Percentiles rank a stretch among this genome's conserved stretches.
These are phyloP conservation scores for Amblyopsis rosae DNA, from an alignment of 2,113 vertebrate species.

Conservation along the genomic window DNA sequence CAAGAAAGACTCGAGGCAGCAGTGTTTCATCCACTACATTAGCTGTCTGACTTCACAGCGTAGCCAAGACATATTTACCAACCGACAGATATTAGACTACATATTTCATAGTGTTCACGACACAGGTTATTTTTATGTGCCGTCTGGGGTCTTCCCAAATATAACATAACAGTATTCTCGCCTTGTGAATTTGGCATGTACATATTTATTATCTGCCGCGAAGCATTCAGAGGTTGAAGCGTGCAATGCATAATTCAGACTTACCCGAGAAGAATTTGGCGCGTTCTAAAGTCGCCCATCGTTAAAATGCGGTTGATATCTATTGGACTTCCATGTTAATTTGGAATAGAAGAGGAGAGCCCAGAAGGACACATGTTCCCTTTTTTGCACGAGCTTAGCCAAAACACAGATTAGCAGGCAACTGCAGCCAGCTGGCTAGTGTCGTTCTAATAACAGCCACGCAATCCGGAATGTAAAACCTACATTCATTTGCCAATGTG, in stretches of 20 bases:
- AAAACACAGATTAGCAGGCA: conserved; percentile 47
- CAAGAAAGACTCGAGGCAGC: background rate
- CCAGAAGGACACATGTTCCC: conserved; percentile 36
- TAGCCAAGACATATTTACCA: conserved; percentile 17
- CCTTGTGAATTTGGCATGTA: too few species aligned
- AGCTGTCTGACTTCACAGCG: conserved; percentile 27
- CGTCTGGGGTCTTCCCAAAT: background rate
- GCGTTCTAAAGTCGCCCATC: conserved; percentile 9
- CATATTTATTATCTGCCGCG: too few species aligned
- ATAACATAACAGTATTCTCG: too few species aligned
- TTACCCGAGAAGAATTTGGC: background rate
- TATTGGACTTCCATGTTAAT: conserved; percentile 37
- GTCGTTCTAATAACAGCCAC: conserved; percentile 12
- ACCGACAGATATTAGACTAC: conserved; percentile 3
- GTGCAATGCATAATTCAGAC: background rate
- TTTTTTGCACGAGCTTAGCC: conserved; percentile 36
- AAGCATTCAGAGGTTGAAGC: too few species aligned
- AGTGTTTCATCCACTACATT: conserved; percentile 22
- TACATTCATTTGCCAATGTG: conserved; percentile 28
- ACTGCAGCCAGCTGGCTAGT: conserved; percentile 47
- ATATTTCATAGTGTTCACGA: conserved; percentile 9
- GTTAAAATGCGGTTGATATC: conserved; percentile 39
- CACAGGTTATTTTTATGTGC: background rate
- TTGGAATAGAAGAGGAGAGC: conserved; percentile 32
- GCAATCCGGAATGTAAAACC: conserved; percentile 29